A percentile compares a stretch with the other conserved stretches of the same genome.
Conservation (phyloP, 2,797 vertebrate genomes). For the Enteromius treurensis region DNA sequence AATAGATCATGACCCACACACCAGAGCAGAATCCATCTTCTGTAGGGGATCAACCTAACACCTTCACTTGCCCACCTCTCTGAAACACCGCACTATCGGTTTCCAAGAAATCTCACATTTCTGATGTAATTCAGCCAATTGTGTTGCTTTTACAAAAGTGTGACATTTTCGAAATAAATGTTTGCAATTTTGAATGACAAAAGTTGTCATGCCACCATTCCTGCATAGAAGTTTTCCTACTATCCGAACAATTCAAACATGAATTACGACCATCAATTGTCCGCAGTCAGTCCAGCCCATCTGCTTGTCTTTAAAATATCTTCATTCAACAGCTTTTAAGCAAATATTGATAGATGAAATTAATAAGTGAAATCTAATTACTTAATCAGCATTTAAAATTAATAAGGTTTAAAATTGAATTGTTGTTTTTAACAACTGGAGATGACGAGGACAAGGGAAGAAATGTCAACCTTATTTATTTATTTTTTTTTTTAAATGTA, state of each 20-base stretch:
- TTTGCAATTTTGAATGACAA: not conserved
- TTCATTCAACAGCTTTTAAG: not conserved
- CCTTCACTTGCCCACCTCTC: conserved; percentile 10
- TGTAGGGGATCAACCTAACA: conserved; percentile 27
- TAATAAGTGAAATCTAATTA: not conserved
- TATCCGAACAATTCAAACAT: not conserved
- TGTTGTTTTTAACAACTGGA: too few species aligned
- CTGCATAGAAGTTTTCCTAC: not conserved
- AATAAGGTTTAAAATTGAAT: not conserved
- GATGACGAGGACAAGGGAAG: not conserved
- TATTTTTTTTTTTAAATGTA: not conserved
- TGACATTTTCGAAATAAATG: not conserved
- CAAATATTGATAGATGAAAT: not conserved
- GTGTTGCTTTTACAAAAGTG: not conserved
- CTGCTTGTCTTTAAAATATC: not conserved
- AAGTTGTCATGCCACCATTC: not conserved
- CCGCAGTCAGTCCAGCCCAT: not conserved
- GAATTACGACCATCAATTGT: not conserved
- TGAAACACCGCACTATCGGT: conserved; percentile 3
- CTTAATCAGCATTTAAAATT: not conserved
- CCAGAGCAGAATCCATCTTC: conserved; percentile 37
- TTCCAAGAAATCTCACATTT: not conserved
- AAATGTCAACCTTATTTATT: not conserved
- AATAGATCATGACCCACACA: conserved; percentile 39
- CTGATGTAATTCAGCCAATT: conserved; percentile 13